These are phyloP conservation scores for Bucorvus abyssinicus DNA, from an alignment of 2,797 vertebrate species.

Conservation along the genomic window DNA sequence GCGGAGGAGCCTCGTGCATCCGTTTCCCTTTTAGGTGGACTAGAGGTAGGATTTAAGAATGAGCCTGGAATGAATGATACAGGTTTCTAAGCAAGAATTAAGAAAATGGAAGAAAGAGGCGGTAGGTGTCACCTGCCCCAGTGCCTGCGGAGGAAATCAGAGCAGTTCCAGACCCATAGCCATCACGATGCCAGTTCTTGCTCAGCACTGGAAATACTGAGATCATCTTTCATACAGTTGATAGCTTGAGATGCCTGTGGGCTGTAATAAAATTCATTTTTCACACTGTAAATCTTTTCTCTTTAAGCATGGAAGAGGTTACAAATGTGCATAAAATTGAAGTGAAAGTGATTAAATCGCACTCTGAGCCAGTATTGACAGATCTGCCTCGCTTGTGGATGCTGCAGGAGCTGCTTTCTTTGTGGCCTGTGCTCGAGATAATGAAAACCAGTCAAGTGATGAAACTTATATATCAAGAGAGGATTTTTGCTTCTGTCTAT, in stretches of 20 bases:
- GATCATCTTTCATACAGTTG: not conserved
- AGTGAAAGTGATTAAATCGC: slow-evolving; percentile 52
- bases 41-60: not conserved
- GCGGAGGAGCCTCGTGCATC: not conserved
- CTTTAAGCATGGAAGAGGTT: slow-evolving; percentile 46
- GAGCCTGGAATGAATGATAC: not conserved
- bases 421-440: slow-evolving; percentile 7
- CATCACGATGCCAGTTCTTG: not conserved
- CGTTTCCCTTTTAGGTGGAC: not conserved
- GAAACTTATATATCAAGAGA: slow-evolving; percentile 3
- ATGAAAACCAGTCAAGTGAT: slow-evolving; percentile 57
- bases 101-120: not conserved
- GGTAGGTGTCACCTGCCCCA: not conserved
- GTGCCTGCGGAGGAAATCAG: not conserved
- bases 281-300: slow-evolving; percentile 34
- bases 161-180: not conserved
- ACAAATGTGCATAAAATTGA: slow-evolving; percentile 60
- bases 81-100: not conserved
- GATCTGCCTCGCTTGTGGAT: not conserved
- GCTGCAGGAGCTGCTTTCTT: not conserved
- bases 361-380: slow-evolving; percentile 23
- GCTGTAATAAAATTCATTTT: slow-evolving; percentile 1
- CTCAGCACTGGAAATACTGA: not conserved
- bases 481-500: not conserved
- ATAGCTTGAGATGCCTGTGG: slow-evolving; percentile 22